Conservation (phyloP, 2,797 vertebrate species). For the Pempheris klunzingeri region DNA sequence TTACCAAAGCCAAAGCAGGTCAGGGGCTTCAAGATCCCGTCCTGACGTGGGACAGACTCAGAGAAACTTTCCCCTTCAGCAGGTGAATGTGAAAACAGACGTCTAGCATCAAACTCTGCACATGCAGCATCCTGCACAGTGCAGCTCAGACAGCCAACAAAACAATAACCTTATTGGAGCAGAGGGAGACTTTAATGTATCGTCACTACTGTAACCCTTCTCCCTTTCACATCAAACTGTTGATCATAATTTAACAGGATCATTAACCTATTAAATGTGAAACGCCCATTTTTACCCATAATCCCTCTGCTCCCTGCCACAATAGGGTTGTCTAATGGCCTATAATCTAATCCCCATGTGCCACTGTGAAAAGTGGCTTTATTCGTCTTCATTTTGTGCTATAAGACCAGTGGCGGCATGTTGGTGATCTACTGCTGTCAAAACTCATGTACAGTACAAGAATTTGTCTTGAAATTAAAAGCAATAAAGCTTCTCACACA, state of each 20-base stretch:
- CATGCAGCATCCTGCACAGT: too few species aligned
- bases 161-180: neutral
- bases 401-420: neutral
- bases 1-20: neutral
- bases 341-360: neutral
- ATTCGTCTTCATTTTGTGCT: too few species aligned
- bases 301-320: neutral
- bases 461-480: neutral
- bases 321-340: neutral
- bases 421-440: neutral
- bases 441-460: too few species aligned
- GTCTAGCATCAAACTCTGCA: neutral
- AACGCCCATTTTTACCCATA: neutral
- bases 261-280: neutral
- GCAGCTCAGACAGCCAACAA: too few species aligned
- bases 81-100: neutral
- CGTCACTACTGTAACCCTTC: neutral
- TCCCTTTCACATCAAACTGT: neutral
- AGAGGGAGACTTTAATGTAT: neutral
- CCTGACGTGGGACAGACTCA: neutral
- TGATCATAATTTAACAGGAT: neutral
- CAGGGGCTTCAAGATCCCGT: neutral
- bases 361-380: neutral
- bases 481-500: neutral
- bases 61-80: too few species aligned